These are phyloP conservation scores for Marcusenius ussheri DNA, from an alignment of 2,113 vertebrate genomes.

Conservation along the genomic window DNA sequence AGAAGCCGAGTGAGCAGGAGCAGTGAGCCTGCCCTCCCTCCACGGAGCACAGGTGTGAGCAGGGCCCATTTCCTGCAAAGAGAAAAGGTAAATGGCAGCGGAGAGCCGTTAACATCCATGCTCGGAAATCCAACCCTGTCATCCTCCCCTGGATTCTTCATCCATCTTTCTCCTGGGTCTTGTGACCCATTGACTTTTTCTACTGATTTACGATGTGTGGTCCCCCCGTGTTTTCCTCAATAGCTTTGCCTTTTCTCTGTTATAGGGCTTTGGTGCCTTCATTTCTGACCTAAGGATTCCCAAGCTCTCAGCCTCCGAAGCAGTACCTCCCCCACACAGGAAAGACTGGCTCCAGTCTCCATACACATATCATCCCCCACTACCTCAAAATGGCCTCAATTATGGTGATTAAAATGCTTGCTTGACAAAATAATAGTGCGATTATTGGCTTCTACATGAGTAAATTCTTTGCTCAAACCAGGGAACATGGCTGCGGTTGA, in stretches of 20 bases:
- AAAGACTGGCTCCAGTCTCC: not conserved
- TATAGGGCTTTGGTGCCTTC: not conserved
- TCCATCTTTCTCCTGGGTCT: not conserved
- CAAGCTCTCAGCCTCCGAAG: not conserved
- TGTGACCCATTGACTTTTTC: not conserved
- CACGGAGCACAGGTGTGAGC: conserved; percentile 67
- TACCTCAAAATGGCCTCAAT: not conserved
- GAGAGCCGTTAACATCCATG: not conserved
- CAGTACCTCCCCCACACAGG: not conserved
- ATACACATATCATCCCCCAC: not conserved
- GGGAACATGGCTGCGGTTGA: not conserved
- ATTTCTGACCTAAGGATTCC: not conserved
- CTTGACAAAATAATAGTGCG: not conserved
- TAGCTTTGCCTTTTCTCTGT: not conserved
- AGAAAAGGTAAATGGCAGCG: conserved; percentile 22
- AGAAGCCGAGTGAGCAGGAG: conserved; percentile 78
- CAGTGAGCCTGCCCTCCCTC: conserved; percentile 55
- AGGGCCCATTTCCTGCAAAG: conserved; percentile 66
- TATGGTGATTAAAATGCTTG: not conserved
- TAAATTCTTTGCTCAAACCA: not conserved
- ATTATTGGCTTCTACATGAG: not conserved
- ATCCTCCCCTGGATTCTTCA: not conserved
- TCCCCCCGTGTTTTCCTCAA: not conserved
- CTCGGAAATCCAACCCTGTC: not conserved
- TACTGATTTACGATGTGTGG: not conserved